Conservation (phyloP, 2,888 invertebrate genomes). For the Alloplasta piceator region DNA sequence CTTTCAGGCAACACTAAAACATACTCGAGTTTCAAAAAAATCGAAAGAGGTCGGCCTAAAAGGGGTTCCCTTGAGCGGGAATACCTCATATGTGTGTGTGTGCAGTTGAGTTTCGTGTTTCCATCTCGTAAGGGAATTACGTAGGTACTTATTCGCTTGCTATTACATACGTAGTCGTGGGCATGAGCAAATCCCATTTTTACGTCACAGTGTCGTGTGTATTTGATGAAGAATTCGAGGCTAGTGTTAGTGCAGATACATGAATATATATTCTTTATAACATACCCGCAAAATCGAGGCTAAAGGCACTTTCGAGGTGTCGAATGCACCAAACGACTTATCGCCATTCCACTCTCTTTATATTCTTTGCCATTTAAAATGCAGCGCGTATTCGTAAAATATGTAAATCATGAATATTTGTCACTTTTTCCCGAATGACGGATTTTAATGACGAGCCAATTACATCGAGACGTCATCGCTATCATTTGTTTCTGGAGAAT, state of each 20-base stretch:
- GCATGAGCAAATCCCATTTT: conserved; percentile 32
- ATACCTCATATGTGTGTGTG: not conserved
- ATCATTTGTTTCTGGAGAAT: conserved; percentile 9
- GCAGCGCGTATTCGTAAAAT: not conserved
- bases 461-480: conserved; percentile 46
- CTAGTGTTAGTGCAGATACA: conserved; percentile 22
- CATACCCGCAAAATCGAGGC: conserved; percentile 46
- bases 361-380: conserved; percentile 45
- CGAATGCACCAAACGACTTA: conserved; percentile 59
- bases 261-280: conserved; percentile 24
- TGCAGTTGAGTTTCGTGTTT: conserved; percentile 52
- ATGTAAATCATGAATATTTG: conserved; percentile 29
- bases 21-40: no score
- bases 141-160: conserved; percentile 56
- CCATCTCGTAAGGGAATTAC: conserved; percentile 56
- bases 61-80: no score
- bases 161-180: conserved; percentile 57
- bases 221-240: conserved; percentile 45
- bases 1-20: no score
- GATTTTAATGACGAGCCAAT: conserved; percentile 40
- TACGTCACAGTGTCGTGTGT: conserved; percentile 36
- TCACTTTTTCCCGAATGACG: conserved; percentile 38
- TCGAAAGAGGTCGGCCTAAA: no score
- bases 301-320: conserved; percentile 65
- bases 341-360: conserved; percentile 45